Conservation (phyloP, 2,797 vertebrate species). For the Sebastes itinus region DNA sequence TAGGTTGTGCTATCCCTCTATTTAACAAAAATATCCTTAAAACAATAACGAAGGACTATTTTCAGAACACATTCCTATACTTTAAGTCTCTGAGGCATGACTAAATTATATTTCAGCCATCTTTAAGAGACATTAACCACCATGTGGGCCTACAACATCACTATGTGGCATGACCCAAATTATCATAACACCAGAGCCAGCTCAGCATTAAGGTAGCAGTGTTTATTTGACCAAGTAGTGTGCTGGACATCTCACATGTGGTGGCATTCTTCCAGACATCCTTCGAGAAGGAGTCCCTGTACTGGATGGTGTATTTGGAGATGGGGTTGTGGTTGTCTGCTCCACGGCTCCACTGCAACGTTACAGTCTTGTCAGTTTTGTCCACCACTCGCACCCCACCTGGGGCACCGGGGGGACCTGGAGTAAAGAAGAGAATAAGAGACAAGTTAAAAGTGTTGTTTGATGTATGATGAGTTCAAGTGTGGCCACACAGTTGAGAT, state of each 20-base stretch:
- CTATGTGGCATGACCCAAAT: slow-evolving; percentile 27
- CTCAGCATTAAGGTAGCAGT: slow-evolving; percentile 22
- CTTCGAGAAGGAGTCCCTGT: slow-evolving; percentile 81
- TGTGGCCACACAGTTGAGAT: not conserved
- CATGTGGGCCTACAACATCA: slow-evolving; percentile 25
- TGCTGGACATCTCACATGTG: slow-evolving; percentile 84
- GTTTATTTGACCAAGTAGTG: slow-evolving; percentile 42
- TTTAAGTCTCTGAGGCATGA: slow-evolving; percentile 11
- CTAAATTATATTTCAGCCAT: slow-evolving; percentile 34
- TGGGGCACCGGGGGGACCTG: slow-evolving; percentile 95
- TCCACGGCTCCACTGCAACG: slow-evolving; percentile 93
- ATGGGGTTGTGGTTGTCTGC: slow-evolving; percentile 97
- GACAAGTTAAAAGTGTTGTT: slow-evolving; percentile 9
- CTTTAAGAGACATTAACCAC: slow-evolving; percentile 32
- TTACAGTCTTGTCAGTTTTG: slow-evolving; percentile 84
- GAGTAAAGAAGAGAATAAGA: not conserved
- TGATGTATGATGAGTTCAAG: not conserved
- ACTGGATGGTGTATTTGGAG: slow-evolving; percentile 94
- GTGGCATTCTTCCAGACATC: slow-evolving; percentile 92
- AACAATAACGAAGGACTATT: slow-evolving; percentile 33
- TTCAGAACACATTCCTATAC: slow-evolving; percentile 27
- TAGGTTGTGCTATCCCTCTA: not conserved
- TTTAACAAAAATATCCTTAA: slow-evolving; percentile 25
- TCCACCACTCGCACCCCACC: slow-evolving; percentile 90
- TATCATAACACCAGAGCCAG: slow-evolving; percentile 13